Evolutionary conservation across 53 echinoderm and acorn worm species (phyloP), one percentile per base, ranked within the genome.

Genomic region (Luidia sarsii): DNA sequence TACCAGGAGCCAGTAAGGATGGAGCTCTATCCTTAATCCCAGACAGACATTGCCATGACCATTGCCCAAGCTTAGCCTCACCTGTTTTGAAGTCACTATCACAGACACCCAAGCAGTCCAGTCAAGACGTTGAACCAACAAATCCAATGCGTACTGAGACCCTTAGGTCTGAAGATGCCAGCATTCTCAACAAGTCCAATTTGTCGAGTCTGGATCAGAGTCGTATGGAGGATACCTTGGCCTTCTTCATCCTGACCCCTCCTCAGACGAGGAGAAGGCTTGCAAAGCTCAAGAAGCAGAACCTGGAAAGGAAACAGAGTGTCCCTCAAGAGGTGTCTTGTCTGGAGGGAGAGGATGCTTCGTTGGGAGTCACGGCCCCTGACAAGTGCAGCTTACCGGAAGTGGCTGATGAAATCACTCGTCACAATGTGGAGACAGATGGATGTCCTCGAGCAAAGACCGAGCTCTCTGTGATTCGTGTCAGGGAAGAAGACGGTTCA

Each of bases 221-320:
- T 25, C 84, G 87, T 34, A 85, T 99, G 20, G 94, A 87, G 70
- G 99, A 94, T 56, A 94, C 91, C 0, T 82, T 99, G 7, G 94
- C 97, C 13, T 94, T 94, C 46, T 71, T 99, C 37, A 60, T 99
- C 30, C 89, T 89, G 43, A 94, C 99, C 16, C 99, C 99, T 18
- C 99, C 99, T 0, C 86, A 90, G 37, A 86, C 87, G 56, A 82
- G 83, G 33, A 69, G 54, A 22, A 89, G 75, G 63, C 72, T 84
- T 23, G 65, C 60, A 46, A 59, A 77, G 20, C 27, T 77, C 18
- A 77, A 77, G 61, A 60, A 61, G 3, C 29, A 77, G 27, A 60
- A 46, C 15, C 21, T 59, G 18, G 30, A 61, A 77, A 60, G 45
- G 20, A 33, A 32, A 27, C 15, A 10, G 22, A 11, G 8, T 32